These are phyloP conservation scores for Arizona elegans DNA, from an alignment of 2,113 vertebrate genomes.

Conservation along the genomic window DNA sequence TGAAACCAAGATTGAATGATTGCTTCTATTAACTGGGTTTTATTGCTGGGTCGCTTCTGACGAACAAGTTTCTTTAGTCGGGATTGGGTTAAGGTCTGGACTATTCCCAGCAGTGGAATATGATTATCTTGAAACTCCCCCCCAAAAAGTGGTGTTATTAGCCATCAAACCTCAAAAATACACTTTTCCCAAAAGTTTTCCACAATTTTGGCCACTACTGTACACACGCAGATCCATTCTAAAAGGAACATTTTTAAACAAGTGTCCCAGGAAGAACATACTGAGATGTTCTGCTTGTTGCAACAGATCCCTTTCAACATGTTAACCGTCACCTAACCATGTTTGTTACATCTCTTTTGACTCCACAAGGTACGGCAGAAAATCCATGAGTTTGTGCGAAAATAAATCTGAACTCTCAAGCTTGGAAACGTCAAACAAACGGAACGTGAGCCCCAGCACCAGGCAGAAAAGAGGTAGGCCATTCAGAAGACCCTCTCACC, in stretches of 20 bases:
- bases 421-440: constrained; percentile 77
- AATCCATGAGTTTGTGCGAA: constrained; percentile 73
- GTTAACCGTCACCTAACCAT: constrained; percentile 13
- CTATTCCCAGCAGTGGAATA: too few species aligned
- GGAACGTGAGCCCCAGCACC: constrained; percentile 76
- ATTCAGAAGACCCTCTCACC: too few species aligned
- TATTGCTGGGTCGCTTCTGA: too few species aligned
- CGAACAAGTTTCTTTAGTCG: too few species aligned
- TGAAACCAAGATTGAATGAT: too few species aligned
- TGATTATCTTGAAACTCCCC: too few species aligned
- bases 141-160: too few species aligned
- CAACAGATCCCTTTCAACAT: background rate
- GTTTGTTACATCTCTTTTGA: constrained; percentile 39
- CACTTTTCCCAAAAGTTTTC: too few species aligned
- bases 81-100: too few species aligned
- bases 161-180: too few species aligned
- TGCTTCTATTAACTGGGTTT: too few species aligned
- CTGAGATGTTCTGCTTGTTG: background rate
- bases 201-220: too few species aligned
- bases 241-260: background rate
- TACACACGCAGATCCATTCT: background rate
- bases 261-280: background rate
- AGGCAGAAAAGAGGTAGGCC: constrained; percentile 83
- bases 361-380: constrained; percentile 74
- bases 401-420: constrained; percentile 80